Conservation (phyloP, 2,797 vertebrate species). For the Brotula barbata region DNA sequence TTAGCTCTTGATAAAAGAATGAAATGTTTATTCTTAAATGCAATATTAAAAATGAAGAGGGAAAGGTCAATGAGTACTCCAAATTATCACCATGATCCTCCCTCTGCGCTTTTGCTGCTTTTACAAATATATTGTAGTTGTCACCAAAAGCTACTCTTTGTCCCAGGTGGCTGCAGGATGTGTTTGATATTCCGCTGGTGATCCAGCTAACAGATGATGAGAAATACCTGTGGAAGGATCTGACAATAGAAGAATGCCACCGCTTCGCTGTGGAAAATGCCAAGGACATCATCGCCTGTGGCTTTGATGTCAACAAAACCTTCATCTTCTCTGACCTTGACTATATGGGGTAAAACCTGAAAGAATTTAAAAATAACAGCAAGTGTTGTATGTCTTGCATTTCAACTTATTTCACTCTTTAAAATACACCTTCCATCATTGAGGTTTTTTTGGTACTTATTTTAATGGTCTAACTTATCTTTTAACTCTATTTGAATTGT, state of each 20-base stretch:
- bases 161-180: conserved; percentile 95
- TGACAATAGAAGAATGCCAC: conserved; percentile 87
- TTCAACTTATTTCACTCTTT: too few relatives aligned
- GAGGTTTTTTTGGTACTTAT: background rate
- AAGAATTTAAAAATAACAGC: background rate
- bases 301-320: conserved; percentile 95
- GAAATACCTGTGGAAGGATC: conserved; percentile 98
- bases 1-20: too few relatives aligned
- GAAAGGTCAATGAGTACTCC: too few relatives aligned
- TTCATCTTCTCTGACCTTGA: conserved; percentile 98
- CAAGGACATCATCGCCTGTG: conserved; percentile 96
- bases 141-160: background rate
- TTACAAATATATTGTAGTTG: background rate
- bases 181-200: conserved; percentile 92
- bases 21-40: too few relatives aligned
- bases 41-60: too few relatives aligned
- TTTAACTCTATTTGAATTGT: background rate
- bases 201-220: conserved; percentile 98
- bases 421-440: background rate
- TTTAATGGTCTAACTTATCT: background rate
- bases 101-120: background rate
- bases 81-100: too few relatives aligned
- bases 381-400: background rate
- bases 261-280: conserved; percentile 88
- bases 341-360: conserved; percentile 89